Conservation (phyloP, 2,797 vertebrate genomes). For the Epinephelus coioides region DNA sequence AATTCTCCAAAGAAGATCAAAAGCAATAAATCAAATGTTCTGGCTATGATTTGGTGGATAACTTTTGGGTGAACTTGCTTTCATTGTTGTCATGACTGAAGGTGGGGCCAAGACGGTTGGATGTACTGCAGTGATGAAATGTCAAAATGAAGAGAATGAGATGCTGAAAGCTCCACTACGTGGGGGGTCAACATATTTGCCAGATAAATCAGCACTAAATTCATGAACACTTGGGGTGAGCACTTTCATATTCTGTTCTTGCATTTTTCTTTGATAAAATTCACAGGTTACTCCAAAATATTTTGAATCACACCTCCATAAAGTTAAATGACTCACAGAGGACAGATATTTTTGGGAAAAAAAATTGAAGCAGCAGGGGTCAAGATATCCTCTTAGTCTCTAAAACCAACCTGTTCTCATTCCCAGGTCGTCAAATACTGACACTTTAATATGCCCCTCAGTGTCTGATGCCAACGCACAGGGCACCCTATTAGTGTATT, state of each 20-base stretch:
- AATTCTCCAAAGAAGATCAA: conserved; percentile 1
- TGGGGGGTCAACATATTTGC: conserved; percentile 19
- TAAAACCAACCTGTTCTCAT: too few species aligned
- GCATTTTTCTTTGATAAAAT: neutral
- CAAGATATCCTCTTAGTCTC: too few species aligned
- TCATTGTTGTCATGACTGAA: conserved; percentile 13
- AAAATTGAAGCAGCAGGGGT: too few species aligned
- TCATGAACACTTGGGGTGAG: conserved; percentile 1
- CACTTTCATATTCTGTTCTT: neutral
- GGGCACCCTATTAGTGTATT: too few species aligned
- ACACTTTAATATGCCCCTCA: too few species aligned
- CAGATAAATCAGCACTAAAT: conserved; percentile 43
- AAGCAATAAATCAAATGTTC: conserved; percentile 23
- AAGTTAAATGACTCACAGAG: neutral
- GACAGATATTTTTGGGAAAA: too few species aligned
- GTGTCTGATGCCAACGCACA: too few species aligned
- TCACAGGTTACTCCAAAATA: neutral
- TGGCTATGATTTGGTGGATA: conserved; percentile 5
- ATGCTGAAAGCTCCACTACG: conserved; percentile 8
- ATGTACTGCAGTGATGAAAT: neutral
- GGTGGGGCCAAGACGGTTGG: conserved; percentile 14
- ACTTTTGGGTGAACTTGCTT: conserved; percentile 27
- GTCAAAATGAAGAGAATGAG: conserved; percentile 21
- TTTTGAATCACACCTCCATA: neutral
- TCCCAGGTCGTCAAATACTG: too few species aligned